Evolutionary conservation across 2,113 vertebrate species (phyloP).

Genomic region (Hassar affinis): DNA sequence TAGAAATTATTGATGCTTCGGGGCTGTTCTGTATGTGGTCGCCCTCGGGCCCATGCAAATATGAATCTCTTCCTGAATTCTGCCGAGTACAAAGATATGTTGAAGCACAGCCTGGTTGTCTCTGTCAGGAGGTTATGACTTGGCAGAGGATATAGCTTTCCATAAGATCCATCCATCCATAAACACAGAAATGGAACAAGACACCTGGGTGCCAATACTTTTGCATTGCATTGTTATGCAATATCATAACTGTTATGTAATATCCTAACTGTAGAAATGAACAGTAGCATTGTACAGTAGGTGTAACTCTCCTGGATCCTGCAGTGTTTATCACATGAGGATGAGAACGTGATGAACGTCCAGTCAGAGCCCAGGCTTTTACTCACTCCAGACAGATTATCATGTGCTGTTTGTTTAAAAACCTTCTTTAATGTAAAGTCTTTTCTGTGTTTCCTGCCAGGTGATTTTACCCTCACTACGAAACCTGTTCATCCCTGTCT

Average conservation of each 20-base stretch:
- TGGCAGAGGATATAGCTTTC: too few species aligned
- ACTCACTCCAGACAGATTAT: not conserved
- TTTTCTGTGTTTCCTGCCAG: constrained; percentile 56
- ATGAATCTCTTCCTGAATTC: too few species aligned
- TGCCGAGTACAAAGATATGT: too few species aligned
- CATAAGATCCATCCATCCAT: not conserved
- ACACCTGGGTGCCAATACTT: too few species aligned
- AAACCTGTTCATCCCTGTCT: constrained; percentile 82
- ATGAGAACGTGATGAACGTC: not conserved
- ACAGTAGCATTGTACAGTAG: not conserved
- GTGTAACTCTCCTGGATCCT: not conserved
- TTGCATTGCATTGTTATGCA: too few species aligned
- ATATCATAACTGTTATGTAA: not conserved
- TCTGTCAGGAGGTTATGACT: too few species aligned
- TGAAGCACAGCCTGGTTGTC: too few species aligned
- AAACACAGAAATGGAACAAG: not conserved
- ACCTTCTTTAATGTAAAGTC: not conserved
- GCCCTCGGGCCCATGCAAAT: too few species aligned
- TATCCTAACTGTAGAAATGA: not conserved
- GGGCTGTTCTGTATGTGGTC: too few species aligned
- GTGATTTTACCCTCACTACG: constrained; percentile 76
- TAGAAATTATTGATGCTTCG: too few species aligned
- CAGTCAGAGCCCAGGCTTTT: not conserved
- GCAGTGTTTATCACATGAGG: not conserved
- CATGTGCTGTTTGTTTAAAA: too few species aligned